Conservation (phyloP, 2,113 vertebrate genomes). For the Hoplias malabaricus region DNA sequence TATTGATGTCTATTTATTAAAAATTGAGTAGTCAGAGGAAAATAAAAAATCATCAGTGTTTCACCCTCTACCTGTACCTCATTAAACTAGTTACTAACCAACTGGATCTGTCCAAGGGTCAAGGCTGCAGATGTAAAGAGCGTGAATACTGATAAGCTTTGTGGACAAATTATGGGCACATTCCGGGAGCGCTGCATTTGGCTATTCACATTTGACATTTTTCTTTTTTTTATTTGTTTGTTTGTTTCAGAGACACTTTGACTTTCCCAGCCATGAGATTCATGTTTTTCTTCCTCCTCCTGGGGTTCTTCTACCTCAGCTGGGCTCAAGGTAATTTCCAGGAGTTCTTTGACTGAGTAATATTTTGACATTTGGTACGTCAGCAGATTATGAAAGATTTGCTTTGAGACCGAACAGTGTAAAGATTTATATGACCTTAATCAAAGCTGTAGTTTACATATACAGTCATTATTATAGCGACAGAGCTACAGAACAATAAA, state of each 20-base stretch:
- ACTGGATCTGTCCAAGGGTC: slow-evolving; percentile 17
- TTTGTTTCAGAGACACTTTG: neutral
- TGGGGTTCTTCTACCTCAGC: slow-evolving; percentile 55
- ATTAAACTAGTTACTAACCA: too few species aligned
- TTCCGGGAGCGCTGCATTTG: neutral
- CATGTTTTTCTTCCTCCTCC: slow-evolving; percentile 56
- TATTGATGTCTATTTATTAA: too few species aligned
- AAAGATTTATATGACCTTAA: too few species aligned
- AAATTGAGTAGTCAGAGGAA: too few species aligned
- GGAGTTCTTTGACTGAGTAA: neutral
- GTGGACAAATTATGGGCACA: neutral
- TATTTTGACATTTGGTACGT: neutral
- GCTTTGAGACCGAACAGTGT: too few species aligned
- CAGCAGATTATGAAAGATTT: too few species aligned
- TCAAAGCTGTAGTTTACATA: too few species aligned
- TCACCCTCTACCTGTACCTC: neutral
- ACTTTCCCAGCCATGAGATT: slow-evolving; percentile 62
- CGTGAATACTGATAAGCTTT: neutral
- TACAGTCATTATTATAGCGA: too few species aligned
- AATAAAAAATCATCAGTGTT: too few species aligned
- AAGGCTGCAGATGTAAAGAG: neutral
- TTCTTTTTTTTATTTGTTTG: neutral
- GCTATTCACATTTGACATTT: neutral
- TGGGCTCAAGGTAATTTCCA: slow-evolving; percentile 64
- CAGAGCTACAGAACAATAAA: too few species aligned